Base-by-base conservation (phyloP, 1,140 invertebrate genomes). In the Galleria mellonella region DNA sequence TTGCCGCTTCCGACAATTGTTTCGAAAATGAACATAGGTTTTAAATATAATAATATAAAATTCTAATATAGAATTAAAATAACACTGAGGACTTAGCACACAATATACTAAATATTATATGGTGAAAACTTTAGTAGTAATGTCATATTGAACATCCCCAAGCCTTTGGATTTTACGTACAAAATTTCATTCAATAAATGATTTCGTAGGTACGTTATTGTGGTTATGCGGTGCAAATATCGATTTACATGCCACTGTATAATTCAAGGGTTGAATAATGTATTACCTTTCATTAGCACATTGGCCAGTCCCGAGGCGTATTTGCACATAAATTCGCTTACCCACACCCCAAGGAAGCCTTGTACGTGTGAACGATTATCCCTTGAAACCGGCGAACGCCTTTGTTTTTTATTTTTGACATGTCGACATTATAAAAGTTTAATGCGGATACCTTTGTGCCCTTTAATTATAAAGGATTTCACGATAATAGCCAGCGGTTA, bases 241-340 rank as follows among this genome's bases (percentile, higher is more conserved):
- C 78, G 81, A 85, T 85, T 81, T 82, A 81, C 77, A 84, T 82
- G 76, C 70, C 76, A 72, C 77, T 79, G 81, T 85, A 83, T 85
- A 85, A 81, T 83, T 83, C 75, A 77, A 73, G 70, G 74, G 72
- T 72, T 84, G 78, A 84, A 84, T 84, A 83, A 84, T 84, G 81
- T 84, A 84, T 84, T 73, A 72, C 74, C 78, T 83, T 84, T 84
- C 81, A 84, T 84, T 84, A 84, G 76, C 78, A 83, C 81, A 83
- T 84, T 72, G 77, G 75, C 57, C 70, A 76, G 74, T 66, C 68
- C 70, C 71, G 67, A 71, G 78, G 63, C 71, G 69, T 81, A 82
- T 84, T 84, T 82, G 76, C 77, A 84, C 81, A 72, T 82, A 81
- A 84, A 82, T 78, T 82, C 70, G 69, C 62, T 68, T 74, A 81